Conservation (phyloP, 64 coral and sea anemone species). For the Acropora tenuis region DNA sequence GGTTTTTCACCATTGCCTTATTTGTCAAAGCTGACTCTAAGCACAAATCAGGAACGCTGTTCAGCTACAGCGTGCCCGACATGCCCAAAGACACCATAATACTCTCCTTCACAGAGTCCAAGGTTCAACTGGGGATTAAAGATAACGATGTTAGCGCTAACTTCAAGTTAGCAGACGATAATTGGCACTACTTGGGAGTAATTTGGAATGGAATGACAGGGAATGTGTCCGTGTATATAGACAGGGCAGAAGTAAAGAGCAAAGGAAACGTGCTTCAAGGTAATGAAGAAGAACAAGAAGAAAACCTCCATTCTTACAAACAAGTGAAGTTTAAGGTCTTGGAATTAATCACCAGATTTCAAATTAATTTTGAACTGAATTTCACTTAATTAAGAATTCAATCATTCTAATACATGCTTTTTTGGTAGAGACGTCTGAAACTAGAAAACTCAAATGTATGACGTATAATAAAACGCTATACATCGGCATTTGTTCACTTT, state of each 20-base stretch:
- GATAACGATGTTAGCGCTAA: constrained; percentile 28
- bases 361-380: constrained; percentile 3
- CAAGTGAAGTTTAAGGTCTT: background rate
- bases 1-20: constrained; percentile 43
- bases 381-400: background rate
- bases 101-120: constrained; percentile 49
- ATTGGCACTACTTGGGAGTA: constrained; percentile 62
- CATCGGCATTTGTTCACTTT: background rate
- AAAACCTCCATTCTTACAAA: background rate
- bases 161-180: constrained; percentile 47
- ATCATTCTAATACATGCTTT: background rate
- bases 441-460: background rate
- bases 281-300: background rate
- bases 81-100: constrained; percentile 37
- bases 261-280: constrained; percentile 20
- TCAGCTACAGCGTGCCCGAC: constrained; percentile 54
- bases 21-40: constrained; percentile 48
- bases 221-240: constrained; percentile 31
- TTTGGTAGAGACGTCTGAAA: background rate
- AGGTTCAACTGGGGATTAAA: constrained; percentile 35
- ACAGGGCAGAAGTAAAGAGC: constrained; percentile 11
- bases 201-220: constrained; percentile 40
- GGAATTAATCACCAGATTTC: constrained; percentile 10
- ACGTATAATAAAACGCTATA: background rate
- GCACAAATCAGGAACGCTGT: constrained; percentile 57